Evolutionary conservation across 2,113 vertebrate species (phyloP).

Genomic region (Panurus biarmicus): DNA sequence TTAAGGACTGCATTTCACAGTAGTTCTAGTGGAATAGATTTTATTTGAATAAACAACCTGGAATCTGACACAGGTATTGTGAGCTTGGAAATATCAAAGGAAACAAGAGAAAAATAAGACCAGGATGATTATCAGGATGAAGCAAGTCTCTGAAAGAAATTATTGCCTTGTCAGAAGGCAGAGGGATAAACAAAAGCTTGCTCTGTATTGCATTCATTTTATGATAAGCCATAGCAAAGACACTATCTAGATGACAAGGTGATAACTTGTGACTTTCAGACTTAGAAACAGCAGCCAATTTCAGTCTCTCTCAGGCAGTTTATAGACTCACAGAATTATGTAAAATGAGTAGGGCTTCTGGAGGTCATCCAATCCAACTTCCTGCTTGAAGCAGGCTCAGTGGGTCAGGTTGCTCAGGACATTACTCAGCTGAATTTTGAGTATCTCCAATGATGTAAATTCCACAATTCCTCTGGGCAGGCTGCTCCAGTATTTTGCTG

Average conservation of each 20-base stretch:
- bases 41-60: not conserved
- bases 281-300: not conserved
- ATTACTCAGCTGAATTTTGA: not conserved
- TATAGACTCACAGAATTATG: not conserved
- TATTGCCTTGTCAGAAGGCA: not conserved
- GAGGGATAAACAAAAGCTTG: not conserved
- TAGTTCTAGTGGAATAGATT: not conserved
- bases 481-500: not conserved
- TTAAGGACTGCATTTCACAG: not conserved
- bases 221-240: not conserved
- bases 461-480: not conserved
- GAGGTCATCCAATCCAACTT: not conserved
- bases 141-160: not conserved
- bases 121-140: not conserved
- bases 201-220: not conserved
- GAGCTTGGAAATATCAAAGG: not conserved
- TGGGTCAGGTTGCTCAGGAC: not conserved
- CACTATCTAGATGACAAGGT: not conserved
- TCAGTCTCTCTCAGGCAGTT: not conserved
- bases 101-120: not conserved
- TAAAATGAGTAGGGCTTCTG: not conserved
- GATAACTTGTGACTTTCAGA: not conserved
- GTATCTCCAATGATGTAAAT: not conserved
- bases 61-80: not conserved
- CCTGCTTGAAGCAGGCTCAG: not conserved